phyloP scores from a whole-genome alignment of 2,888 invertebrate species.

The Tipula confusa region DNA sequence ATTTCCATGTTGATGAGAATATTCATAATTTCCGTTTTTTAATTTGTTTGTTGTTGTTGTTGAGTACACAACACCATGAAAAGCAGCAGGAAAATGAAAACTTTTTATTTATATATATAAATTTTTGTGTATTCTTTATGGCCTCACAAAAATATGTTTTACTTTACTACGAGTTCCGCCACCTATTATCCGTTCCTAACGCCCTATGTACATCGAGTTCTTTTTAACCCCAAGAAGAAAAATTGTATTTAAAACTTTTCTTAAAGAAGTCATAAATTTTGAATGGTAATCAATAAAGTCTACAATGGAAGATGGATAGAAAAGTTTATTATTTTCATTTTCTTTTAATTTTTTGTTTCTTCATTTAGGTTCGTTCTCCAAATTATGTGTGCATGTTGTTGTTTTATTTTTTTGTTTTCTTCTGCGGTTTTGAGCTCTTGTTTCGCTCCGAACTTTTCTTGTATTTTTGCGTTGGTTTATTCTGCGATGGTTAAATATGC shows the following conservation, averaged over 20 bases:
- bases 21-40: neutral
- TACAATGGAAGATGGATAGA: conserved; percentile 12
- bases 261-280: conserved; percentile 12
- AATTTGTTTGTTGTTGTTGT: conserved; percentile 1
- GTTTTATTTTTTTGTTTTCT: conserved; percentile 4
- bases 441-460: neutral
- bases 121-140: neutral
- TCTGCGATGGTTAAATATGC: neutral
- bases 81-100: neutral
- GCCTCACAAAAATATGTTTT: neutral
- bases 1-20: neutral
- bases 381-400: neutral
- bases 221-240: neutral
- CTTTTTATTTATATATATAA: neutral
- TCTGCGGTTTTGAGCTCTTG: neutral
- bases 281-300: conserved; percentile 20
- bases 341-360: too few species aligned
- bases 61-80: neutral
- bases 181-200: neutral
- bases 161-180: neutral
- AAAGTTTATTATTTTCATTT: conserved; percentile 20
- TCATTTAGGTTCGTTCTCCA: neutral
- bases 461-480: neutral
- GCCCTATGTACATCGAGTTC: neutral
- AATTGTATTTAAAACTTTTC: conserved; percentile 12